A percentile compares a stretch with the other conserved stretches of the same genome.
Evolutionary conservation across 2,113 vertebrate species (phyloP).

Genomic region (Galeopterus variegatus): DNA sequence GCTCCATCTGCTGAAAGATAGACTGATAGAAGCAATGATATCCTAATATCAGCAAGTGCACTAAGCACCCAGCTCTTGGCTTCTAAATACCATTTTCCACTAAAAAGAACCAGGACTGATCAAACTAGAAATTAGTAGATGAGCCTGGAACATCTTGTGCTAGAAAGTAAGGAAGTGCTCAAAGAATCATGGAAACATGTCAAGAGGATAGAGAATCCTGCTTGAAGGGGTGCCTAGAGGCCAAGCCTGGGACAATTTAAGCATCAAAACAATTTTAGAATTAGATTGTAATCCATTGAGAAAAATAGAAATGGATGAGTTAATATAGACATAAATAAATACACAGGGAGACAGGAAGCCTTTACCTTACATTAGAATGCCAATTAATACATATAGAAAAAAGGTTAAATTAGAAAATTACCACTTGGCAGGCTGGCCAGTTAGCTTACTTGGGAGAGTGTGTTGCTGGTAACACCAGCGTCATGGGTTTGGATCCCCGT

Average conservation of each 20-base stretch:
- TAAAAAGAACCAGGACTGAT: neutral
- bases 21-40: neutral
- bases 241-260: neutral
- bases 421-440: neutral
- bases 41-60: neutral
- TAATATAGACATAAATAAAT: slow-evolving; percentile 1
- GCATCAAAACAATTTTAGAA: neutral
- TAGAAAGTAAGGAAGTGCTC: slow-evolving; percentile 7
- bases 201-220: neutral
- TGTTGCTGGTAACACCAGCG: too few relatives aligned
- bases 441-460: too few relatives aligned
- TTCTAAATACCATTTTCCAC: slow-evolving; percentile 60
- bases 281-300: neutral
- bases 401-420: slow-evolving; percentile 33
- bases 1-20: neutral
- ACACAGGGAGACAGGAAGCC: neutral
- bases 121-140: neutral
- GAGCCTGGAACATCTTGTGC: neutral
- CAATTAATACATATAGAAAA: slow-evolving; percentile 13
- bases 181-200: neutral
- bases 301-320: slow-evolving; percentile 14
- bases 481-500: too few relatives aligned
- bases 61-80: neutral
- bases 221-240: neutral
- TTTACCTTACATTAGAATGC: neutral